These are phyloP conservation scores for Vanessa tameamea DNA, from an alignment of 1,140 invertebrate genomes.

Conservation along the genomic window DNA sequence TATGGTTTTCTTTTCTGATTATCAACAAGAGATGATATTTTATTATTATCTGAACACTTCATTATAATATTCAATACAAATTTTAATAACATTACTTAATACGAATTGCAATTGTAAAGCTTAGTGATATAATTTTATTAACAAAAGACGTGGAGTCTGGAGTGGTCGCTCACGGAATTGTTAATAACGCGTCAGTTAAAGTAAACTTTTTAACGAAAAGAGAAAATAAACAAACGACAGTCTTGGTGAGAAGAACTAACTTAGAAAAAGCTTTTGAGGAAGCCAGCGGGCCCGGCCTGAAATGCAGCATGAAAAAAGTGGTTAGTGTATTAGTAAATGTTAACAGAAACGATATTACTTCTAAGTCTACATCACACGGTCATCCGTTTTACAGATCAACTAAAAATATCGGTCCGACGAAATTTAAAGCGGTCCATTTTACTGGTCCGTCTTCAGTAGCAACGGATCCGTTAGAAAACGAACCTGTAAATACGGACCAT, in stretches of 20 bases:
- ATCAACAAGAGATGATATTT: slow-evolving; percentile 63
- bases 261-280: slow-evolving; percentile 95
- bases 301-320: slow-evolving; percentile 58
- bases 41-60: slow-evolving; percentile 78
- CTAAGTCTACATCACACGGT: too few relatives aligned
- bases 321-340: slow-evolving; percentile 54
- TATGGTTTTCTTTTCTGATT: slow-evolving; percentile 51
- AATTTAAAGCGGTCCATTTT: too few relatives aligned
- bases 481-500: too few relatives aligned
- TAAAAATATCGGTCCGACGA: too few relatives aligned
- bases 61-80: slow-evolving; percentile 71
- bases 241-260: slow-evolving; percentile 78
- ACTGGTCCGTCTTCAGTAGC: too few relatives aligned
- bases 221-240: slow-evolving; percentile 76
- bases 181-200: slow-evolving; percentile 64
- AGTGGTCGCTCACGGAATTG: slow-evolving; percentile 61
- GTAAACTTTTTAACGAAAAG: slow-evolving; percentile 66
- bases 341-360: neutral
- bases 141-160: slow-evolving; percentile 64
- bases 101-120: slow-evolving; percentile 70
- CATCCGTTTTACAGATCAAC: too few relatives aligned
- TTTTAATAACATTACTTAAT: slow-evolving; percentile 69
- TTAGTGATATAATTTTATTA: slow-evolving; percentile 60
- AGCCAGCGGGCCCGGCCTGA: slow-evolving; percentile 91
- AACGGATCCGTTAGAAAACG: too few relatives aligned